Evolutionary conservation across 2,797 vertebrate species (phyloP).

Genomic region (Pelodytes ibericus): DNA sequence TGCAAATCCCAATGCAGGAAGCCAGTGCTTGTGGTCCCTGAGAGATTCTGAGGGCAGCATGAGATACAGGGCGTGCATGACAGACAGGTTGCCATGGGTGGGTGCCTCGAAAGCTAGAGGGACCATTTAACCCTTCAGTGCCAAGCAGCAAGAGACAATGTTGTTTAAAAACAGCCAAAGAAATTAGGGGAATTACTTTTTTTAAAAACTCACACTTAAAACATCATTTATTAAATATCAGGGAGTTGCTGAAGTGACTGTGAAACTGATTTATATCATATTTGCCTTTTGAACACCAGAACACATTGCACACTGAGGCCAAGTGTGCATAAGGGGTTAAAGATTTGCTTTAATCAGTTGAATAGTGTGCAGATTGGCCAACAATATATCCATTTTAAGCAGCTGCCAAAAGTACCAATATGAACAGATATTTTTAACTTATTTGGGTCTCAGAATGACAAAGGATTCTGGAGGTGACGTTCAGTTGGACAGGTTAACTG

Average conservation of each 20-base stretch:
- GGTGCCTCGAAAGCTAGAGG: background rate
- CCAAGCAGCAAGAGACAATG: background rate
- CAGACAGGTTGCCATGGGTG: background rate
- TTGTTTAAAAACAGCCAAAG: background rate
- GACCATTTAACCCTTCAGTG: background rate
- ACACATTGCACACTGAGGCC: too few species aligned
- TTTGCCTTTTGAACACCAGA: background rate
- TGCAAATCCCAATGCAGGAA: conserved; percentile 41
- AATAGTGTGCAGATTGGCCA: background rate
- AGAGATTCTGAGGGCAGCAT: conserved; percentile 26
- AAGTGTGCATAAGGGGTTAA: background rate
- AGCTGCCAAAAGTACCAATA: too few species aligned
- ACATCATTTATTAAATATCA: conserved; percentile 6
- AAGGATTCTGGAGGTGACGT: too few species aligned
- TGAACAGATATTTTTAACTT: too few species aligned
- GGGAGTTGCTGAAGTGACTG: conserved; percentile 17
- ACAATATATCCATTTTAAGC: conserved; percentile 1
- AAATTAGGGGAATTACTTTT: background rate
- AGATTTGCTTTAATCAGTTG: background rate
- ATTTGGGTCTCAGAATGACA: too few species aligned
- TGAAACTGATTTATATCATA: background rate
- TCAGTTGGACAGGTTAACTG: too few species aligned
- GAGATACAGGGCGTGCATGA: conserved; percentile 9
- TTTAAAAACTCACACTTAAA: background rate
- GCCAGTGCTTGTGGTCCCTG: background rate